Evolutionary conservation across 2,888 invertebrate genomes (phyloP), one percentile per base, ranked within the genome.

Genomic region (Pandemis cinnamomeana): DNA sequence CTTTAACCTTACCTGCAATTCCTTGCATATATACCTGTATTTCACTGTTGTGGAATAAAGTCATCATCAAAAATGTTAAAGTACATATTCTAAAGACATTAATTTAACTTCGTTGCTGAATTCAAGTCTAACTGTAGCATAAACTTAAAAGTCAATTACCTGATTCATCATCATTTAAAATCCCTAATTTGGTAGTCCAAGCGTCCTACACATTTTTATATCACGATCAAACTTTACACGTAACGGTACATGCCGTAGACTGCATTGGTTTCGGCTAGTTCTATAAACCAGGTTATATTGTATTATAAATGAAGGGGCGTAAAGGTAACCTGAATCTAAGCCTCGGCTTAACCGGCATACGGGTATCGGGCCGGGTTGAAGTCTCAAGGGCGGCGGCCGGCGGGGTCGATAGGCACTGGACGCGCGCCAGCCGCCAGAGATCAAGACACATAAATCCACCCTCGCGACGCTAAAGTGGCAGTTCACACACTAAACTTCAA

Each of bases 381-480:
- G 68, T 60, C 79, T 82, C 84, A 84, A 85, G 86, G 85, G 84
- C 85, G 83, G 79, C 79, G 72, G 60, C 67, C 71, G 64, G 51
- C 64, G 69, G 48, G 90, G 91, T 92, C 92, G 92, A 92, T 91
- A 91, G 91, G 89, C 88, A 89, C 92, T 95, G 95, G 95, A 92
- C 90, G 85, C 87, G 86, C 87, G 95, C 95, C 95, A 95, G 93
- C 86, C 88, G 84, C 80, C 82, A 80, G 80, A 75, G 80, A 76
- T 82, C 85, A 87, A 88, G 86, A 85, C 90, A 87, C 86, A 89
- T 89, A 87, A 91, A 92, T 90, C 89, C 88, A 88, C 89, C 89
- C 89, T 87, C 86, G 84, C 86, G 81, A 82, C 81, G 84, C 80
- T 85, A 83, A 86, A 86, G 81, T 83, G 82, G 81, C 84, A 84